Base-by-base conservation (phyloP, 2,113 vertebrate species). In the Anthoscopus minutus region DNA sequence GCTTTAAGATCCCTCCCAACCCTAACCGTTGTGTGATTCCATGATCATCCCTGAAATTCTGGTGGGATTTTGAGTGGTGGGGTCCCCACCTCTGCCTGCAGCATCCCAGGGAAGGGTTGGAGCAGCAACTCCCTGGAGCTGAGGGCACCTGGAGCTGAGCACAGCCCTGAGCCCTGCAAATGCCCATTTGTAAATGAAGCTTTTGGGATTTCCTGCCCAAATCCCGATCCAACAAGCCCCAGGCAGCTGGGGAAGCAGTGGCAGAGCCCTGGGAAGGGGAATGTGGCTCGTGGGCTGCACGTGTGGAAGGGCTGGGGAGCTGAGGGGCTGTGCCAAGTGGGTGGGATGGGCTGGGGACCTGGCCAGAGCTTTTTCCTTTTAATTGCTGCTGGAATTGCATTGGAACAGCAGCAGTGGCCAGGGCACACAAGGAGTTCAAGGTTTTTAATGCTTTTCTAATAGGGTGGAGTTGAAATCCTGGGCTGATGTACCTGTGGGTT, bases 61-160 rank as follows among this genome's bases (percentile, higher is more conserved):
- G 9, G 7, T 13, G 40, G 22, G 48, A 12, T 47, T 19, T 9
- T 2, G 16, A 27, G 38, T 4, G 1, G 0, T 1, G n/a, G 22
- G 54, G 7, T 40, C 57, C 16, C 10, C 4, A 19, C 7, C 0
- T 7, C 8, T 5, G 35, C 81, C 30, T 42, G 48, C 60, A 12
- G 8, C 6, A 1, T 7, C 40, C 38, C 7, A 17, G 42, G 62
- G 9, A n/a, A 15, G 54, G 56, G 9, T 4, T 15, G 9, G 77
- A 18, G 20, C 11, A 24, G 20, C 18, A 24, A 17, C 23, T 6
- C n/a, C 14, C 33, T 2, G 35, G 8, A 2, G 6, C 47, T 11
- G 18, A 28, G 70, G 21, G 47, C 28, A 18, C 50, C 44, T 37
- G 66, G 50, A 70, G 50, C 35, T 8, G 3, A 54, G 33, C 30